These are phyloP conservation scores for Aphidius gifuensis DNA, from an alignment of 1,140 invertebrate genomes.

Conservation along the genomic window DNA sequence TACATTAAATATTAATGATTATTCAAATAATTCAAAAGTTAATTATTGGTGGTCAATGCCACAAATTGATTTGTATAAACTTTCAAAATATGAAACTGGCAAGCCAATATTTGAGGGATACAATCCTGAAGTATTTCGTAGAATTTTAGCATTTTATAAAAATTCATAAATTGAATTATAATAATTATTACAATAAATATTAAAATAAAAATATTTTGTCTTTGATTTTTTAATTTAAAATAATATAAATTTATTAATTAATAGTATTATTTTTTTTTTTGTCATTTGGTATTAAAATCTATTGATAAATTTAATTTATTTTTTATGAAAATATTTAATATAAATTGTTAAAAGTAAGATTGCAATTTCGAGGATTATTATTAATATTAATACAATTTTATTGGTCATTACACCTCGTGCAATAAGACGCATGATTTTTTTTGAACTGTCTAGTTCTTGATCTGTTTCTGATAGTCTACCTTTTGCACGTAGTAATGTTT, in stretches of 20 bases:
- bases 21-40: slow-evolving; percentile 59
- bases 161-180: slow-evolving; percentile 41
- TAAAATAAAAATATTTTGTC: background rate
- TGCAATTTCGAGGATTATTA: slow-evolving; percentile 64
- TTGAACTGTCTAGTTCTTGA: slow-evolving; percentile 59
- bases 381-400: slow-evolving; percentile 65
- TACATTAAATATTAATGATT: slow-evolving; percentile 65
- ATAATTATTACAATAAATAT: slow-evolving; percentile 8
- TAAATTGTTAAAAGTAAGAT: slow-evolving; percentile 62
- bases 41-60: slow-evolving; percentile 78
- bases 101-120: slow-evolving; percentile 69
- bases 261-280: background rate
- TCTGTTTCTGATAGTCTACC: slow-evolving; percentile 63
- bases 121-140: slow-evolving; percentile 74
- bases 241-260: slow-evolving; percentile 2
- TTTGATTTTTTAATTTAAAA: slow-evolving; percentile 11
- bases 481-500: slow-evolving; percentile 62
- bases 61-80: slow-evolving; percentile 65
- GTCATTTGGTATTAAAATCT: no score
- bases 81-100: slow-evolving; percentile 62
- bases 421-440: slow-evolving; percentile 62
- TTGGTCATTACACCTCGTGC: slow-evolving; percentile 64
- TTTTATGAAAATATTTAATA: slow-evolving; percentile 56
- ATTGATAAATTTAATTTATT: slow-evolving; percentile 12
- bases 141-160: slow-evolving; percentile 75